Conservation (phyloP, 2,888 invertebrate species). For the Glyphotaelius pellucidus region DNA sequence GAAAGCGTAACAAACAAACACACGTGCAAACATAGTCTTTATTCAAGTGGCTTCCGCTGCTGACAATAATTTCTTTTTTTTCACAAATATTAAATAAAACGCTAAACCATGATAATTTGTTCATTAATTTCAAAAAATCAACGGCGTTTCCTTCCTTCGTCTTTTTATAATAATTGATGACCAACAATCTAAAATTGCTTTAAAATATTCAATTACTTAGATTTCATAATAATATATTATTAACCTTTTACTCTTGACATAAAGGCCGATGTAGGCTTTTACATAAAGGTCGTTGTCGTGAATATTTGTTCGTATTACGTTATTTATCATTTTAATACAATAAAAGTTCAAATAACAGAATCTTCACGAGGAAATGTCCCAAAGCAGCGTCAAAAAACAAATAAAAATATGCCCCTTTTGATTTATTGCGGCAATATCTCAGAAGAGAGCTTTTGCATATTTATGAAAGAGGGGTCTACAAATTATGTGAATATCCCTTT, state of each 20-base stretch:
- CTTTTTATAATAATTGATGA: too few relatives aligned
- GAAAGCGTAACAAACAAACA: too few relatives aligned
- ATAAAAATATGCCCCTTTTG: conserved; percentile 46
- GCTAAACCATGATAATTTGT: too few relatives aligned
- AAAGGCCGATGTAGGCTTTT: background rate
- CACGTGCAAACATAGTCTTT: too few relatives aligned
- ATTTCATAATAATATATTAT: background rate
- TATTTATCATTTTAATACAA: background rate
- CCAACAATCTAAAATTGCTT: too few relatives aligned
- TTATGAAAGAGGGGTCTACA: conserved; percentile 7
- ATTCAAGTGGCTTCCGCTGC: too few relatives aligned
- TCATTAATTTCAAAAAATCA: too few relatives aligned
- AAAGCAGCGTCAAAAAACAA: conserved; percentile 45
- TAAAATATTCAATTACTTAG: too few relatives aligned
- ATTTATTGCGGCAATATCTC: conserved; percentile 47
- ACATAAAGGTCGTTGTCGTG: background rate
- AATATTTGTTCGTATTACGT: background rate
- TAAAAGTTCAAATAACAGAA: conserved; percentile 8
- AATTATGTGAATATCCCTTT: conserved; percentile 14
- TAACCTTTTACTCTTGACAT: background rate
- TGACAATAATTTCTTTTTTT: too few relatives aligned
- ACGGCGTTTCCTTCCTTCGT: too few relatives aligned
- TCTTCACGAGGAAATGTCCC: conserved; percentile 18
- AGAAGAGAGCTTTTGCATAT: conserved; percentile 7
- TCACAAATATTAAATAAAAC: too few relatives aligned